These are phyloP conservation scores for Cossypha polioptera DNA, from an alignment of 2,797 vertebrate species.

Conservation along the genomic window DNA sequence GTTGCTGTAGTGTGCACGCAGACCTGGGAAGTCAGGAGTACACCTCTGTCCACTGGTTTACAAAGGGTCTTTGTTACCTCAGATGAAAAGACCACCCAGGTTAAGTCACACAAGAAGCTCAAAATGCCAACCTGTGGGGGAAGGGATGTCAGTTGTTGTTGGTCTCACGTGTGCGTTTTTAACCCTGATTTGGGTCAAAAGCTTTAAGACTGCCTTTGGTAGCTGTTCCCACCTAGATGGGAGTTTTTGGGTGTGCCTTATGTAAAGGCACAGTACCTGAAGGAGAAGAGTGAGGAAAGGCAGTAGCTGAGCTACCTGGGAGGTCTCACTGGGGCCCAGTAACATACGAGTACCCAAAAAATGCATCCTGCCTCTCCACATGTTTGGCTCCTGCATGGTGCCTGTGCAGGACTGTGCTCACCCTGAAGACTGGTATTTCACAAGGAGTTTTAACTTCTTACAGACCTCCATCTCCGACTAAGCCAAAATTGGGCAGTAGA, in stretches of 20 bases:
- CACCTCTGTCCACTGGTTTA: neutral
- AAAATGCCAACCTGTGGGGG: neutral
- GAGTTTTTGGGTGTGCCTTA: neutral
- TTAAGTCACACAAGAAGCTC: neutral
- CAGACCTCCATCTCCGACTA: neutral
- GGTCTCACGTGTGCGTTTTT: neutral
- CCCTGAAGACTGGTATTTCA: neutral
- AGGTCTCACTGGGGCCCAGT: neutral
- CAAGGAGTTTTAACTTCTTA: neutral
- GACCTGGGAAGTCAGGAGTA: neutral
- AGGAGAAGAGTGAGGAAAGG: neutral
- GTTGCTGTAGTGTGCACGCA: fast-evolving
- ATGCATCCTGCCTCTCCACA: neutral
- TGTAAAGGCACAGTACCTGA: neutral
- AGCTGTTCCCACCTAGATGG: neutral
- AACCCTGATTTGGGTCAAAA: neutral
- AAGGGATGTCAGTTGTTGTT: neutral
- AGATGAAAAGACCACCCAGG: neutral
- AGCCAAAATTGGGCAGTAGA: neutral
- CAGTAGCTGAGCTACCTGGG: neutral
- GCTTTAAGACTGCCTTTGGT: neutral
- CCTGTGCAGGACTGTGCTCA: neutral
- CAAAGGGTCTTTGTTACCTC: neutral
- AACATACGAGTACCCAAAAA: neutral
- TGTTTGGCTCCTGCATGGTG: neutral